These are phyloP conservation scores for Silvanus unidentatus DNA, from an alignment of 2,888 invertebrate genomes.

Conservation along the genomic window DNA sequence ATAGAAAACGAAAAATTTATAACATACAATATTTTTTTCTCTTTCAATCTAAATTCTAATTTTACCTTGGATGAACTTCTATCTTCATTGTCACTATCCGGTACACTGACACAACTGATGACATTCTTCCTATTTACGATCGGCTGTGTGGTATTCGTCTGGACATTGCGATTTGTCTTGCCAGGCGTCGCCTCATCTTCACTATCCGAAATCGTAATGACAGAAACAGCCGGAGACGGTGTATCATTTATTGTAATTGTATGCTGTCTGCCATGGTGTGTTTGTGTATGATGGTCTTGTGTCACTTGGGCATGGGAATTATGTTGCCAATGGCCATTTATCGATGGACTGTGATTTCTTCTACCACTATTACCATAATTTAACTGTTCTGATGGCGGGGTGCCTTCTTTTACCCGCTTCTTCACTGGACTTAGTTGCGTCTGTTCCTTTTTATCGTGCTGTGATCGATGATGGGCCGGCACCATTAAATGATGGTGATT, in stretches of 20 bases:
- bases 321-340: conserved; percentile 46
- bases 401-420: conserved; percentile 93
- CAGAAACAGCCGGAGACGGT: conserved; percentile 89
- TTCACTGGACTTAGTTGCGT: conserved; percentile 93
- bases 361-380: conserved; percentile 29
- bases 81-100: conserved; percentile 68
- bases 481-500: conserved; percentile 42
- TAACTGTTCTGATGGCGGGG: conserved; percentile 64
- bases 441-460: conserved; percentile 73
- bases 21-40: too few species aligned
- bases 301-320: conserved; percentile 37
- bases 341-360: conserved; percentile 39
- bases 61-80: conserved; percentile 50
- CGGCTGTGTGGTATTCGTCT: conserved; percentile 18
- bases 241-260: conserved; percentile 94
- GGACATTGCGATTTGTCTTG: conserved; percentile 38
- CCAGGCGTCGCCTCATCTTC: conserved; percentile 67
- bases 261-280: conserved; percentile 52
- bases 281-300: conserved; percentile 31
- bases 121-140: conserved; percentile 56
- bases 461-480: conserved; percentile 44
- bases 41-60: too few species aligned
- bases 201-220: conserved; percentile 93
- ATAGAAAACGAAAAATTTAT: not conserved
- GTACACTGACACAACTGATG: conserved; percentile 72